Conservation (phyloP, 2,113 vertebrate species). For the Cyphomyrus plagiostoma region DNA sequence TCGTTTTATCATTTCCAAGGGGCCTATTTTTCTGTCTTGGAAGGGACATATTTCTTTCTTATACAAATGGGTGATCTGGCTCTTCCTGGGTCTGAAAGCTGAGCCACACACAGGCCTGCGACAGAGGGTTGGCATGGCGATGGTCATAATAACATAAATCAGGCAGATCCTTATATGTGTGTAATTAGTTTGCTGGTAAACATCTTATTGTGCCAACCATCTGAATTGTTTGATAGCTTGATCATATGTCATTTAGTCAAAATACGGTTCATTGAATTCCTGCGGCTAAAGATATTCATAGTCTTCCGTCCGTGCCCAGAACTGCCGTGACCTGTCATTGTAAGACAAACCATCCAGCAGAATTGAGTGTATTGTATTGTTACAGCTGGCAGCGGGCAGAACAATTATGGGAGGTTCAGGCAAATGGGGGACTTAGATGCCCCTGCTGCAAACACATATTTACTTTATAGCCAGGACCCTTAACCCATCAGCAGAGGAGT, state of each 20-base stretch:
- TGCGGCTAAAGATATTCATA: not conserved
- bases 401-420: not conserved
- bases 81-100: not conserved
- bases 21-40: not conserved
- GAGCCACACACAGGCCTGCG: not conserved
- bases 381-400: not conserved
- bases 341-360: not conserved
- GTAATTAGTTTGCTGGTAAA: not conserved
- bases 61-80: not conserved
- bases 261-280: conserved; percentile 3
- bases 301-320: not conserved
- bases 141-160: not conserved
- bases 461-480: not conserved
- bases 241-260: conserved; percentile 1
- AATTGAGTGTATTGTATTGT: not conserved
- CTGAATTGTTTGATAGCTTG: conserved; percentile 2
- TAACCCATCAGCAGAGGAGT: not conserved
- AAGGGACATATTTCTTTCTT: not conserved
- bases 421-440: not conserved
- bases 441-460: not conserved
- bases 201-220: not conserved
- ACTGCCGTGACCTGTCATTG: not conserved
- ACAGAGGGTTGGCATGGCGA: not conserved
- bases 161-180: not conserved
- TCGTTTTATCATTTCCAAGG: not conserved